Evolutionary conservation across 1,140 invertebrate genomes (phyloP).

Genomic region (Diorhabda sublineata): DNA sequence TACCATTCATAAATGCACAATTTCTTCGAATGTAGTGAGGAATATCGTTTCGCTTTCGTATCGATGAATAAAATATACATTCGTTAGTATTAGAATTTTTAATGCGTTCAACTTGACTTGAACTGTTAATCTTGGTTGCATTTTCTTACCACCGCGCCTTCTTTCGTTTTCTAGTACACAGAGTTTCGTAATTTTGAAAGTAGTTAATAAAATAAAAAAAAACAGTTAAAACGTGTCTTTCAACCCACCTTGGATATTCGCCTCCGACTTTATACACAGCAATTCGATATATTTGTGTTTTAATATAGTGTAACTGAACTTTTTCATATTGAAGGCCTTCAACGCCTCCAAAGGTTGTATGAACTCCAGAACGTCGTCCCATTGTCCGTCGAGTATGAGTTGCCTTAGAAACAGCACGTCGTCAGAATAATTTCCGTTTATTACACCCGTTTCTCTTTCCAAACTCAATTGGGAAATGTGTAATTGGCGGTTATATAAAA

Average conservation of each 20-base stretch:
- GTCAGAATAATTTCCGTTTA: slow-evolving; percentile 87
- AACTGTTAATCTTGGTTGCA: too few species aligned
- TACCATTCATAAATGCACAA: too few species aligned
- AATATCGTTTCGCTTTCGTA: too few species aligned
- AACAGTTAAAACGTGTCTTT: too few species aligned
- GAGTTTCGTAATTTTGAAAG: too few species aligned
- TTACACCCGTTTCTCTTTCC: slow-evolving; percentile 92
- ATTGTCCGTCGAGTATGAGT: slow-evolving; percentile 94
- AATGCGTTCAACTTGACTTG: too few species aligned
- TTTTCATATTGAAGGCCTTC: slow-evolving; percentile 72
- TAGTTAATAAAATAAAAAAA: too few species aligned
- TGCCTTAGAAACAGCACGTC: slow-evolving; percentile 91
- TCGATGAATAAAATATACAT: too few species aligned
- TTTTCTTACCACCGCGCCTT: too few species aligned
- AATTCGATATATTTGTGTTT: slow-evolving; percentile 93
- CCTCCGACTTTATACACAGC: slow-evolving; percentile 90
- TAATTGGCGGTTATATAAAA: slow-evolving; percentile 84
- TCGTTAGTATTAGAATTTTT: too few species aligned
- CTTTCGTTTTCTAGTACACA: too few species aligned
- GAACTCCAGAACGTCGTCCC: slow-evolving; percentile 96
- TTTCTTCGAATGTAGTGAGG: too few species aligned
- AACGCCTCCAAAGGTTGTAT: slow-evolving; percentile 88
- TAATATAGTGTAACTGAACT: slow-evolving; percentile 81
- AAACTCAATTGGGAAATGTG: slow-evolving; percentile 88
- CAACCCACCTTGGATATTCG: slow-evolving; percentile 50